Evolutionary conservation across 2,797 vertebrate genomes (phyloP), one percentile per base, ranked within the genome.

Genomic region (Margarornis squamiger): DNA sequence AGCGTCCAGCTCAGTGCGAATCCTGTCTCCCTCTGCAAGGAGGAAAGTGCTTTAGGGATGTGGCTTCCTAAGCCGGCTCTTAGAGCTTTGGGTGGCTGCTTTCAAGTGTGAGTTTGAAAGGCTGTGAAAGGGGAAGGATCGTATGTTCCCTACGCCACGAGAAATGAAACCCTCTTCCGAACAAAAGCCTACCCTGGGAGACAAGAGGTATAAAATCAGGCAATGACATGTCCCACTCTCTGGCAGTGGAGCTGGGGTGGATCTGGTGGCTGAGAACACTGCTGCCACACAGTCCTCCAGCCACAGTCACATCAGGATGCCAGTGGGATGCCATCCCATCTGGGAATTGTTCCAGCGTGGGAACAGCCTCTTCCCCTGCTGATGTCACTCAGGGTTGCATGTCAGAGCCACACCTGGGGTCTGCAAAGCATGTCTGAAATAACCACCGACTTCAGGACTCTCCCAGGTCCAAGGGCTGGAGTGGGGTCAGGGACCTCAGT

Each of bases 331-430:
- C 48, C 1, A 2, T 29, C n/a, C 39, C 10, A 1, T 8, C 52
- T 5, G 2, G 20, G 75, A 16, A 45, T 26, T 0, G 0, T 29
- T 49, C 24, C 0, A 0, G 22, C 1, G 0, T 48, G 63, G 73
- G 29, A 65, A 30, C 3, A 7, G 46, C 43, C 34, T 57, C 32
- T 77, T 43, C 18, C 1, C 0, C n/a, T 61, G 36, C 51, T 46
- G 61, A 0, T 61, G 51, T 21, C 1, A 0, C 57, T 41, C 38
- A 17, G 43, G 27, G 16, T 4, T 20, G 38, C 0, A 7, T 38
- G 34, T 23, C 17, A 41, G 61, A 71, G 34, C 57, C 21, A 21
- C 38, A 48, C 32, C 52, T 55, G 67, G 27, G 32, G 4, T 10
- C 58, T 41, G 22, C 21, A 20, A 1, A 5, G 10, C 0, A 1